Conservation (phyloP, 2,888 invertebrate species). For the Agriopis aurantiaria region DNA sequence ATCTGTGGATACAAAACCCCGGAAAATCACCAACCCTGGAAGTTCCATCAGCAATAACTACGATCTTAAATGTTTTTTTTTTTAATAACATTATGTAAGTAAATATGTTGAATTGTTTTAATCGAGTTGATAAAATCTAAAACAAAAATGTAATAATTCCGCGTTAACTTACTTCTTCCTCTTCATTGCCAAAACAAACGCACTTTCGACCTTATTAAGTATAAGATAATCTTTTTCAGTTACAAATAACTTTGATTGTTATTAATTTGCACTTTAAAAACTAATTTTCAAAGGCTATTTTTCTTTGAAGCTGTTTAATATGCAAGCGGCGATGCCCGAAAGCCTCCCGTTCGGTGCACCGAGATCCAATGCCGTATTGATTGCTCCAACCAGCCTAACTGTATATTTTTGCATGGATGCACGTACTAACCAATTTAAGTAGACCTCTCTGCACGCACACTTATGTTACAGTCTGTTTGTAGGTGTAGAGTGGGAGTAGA, state of each 20-base stretch:
- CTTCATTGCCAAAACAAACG: slow-evolving; percentile 19
- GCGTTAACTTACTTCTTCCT: slow-evolving; percentile 17
- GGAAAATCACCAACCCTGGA: no score
- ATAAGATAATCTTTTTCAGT: neutral
- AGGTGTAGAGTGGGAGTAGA: neutral
- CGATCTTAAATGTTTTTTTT: no score
- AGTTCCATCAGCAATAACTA: no score
- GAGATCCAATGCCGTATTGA: slow-evolving; percentile 50
- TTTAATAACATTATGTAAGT: no score
- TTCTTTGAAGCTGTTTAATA: slow-evolving; percentile 17
- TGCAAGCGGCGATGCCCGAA: slow-evolving; percentile 30
- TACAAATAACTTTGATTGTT: neutral
- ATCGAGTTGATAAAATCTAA: no score
- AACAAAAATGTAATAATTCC: no score
- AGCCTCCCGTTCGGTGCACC: slow-evolving; percentile 50
- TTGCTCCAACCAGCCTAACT: slow-evolving; percentile 62
- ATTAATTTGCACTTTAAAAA: neutral
- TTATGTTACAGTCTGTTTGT: neutral
- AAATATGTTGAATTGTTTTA: no score
- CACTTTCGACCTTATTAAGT: slow-evolving; percentile 3
- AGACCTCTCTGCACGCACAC: slow-evolving; percentile 50
- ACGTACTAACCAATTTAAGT: slow-evolving; percentile 65
- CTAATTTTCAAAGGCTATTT: neutral
- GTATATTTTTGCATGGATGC: slow-evolving; percentile 86
- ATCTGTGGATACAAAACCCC: no score